phyloP scores from a whole-genome alignment of 2,797 vertebrate species.

The Rhabdophis nuchalis region DNA sequence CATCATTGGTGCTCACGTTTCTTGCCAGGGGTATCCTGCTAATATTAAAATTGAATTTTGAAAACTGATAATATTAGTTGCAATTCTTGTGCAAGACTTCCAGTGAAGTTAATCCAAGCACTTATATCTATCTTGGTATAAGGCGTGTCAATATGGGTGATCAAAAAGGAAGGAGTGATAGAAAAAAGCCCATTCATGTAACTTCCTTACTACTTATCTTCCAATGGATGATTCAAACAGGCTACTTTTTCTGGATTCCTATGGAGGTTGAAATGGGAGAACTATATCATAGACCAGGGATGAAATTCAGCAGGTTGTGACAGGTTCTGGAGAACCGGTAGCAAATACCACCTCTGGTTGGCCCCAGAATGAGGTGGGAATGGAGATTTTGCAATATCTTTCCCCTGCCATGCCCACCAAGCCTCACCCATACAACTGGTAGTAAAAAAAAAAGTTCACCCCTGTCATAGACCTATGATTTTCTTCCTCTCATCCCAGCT shows the following conservation, averaged over 20 bases:
- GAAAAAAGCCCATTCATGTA: not conserved
- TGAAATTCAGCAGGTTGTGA: too few species aligned
- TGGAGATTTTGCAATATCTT: too few species aligned
- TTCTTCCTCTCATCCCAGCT: not conserved
- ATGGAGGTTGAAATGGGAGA: not conserved
- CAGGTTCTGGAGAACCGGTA: too few species aligned
- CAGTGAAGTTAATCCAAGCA: not conserved
- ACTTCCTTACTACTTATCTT: not conserved
- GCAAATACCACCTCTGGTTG: too few species aligned
- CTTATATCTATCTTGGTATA: not conserved
- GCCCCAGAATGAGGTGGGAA: too few species aligned
- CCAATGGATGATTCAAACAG: not conserved
- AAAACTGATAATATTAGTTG: not conserved
- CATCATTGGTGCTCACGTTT: not conserved
- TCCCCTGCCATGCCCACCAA: too few species aligned
- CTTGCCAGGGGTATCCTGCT: not conserved
- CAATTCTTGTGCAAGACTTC: not conserved
- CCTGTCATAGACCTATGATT: not conserved
- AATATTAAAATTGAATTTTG: not conserved
- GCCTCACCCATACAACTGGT: too few species aligned
- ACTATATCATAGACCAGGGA: not conserved
- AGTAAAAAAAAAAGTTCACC: too few species aligned
- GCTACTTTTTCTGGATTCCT: not conserved
- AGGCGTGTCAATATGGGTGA: not conserved
- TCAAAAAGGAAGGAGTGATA: not conserved